Evolutionary conservation across 2,797 vertebrate genomes (phyloP), one percentile per base, ranked within the genome.

Genomic region (Avahi laniger): DNA sequence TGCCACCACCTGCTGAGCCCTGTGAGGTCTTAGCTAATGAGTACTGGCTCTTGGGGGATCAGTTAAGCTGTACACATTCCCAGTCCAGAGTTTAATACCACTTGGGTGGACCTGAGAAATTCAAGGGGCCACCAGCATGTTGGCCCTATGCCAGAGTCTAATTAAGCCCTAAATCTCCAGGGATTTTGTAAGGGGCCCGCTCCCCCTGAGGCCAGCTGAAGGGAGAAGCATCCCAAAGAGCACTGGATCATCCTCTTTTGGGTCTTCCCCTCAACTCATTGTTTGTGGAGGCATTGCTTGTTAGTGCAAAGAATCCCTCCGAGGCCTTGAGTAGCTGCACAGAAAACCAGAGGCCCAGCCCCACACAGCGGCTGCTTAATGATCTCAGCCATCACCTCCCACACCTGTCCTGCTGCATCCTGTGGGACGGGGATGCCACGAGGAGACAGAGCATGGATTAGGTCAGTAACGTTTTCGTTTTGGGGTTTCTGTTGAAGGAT

Each of bases 91-190:
- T 84, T 96, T 87, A 65, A 57, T 75, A 78, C 52, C 90, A 67
- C 67, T 94, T 92, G 94, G 72, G 48, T 88, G 87, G 89, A 96
- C 76, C 70, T 82, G 82, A 70, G 73, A 87, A 89, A 95, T 69
- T 91, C 78, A 94, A 86, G 82, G 83, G 76, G 63, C 91, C 93
- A 95, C 90, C 0, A 0, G 73, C 48, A 87, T 54, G 52, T 48
- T 94, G 90, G 85, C 88, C 61, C 83, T 57, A 95, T 91, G 72
- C 84, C 88, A 97, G 54, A 76, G 73, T 87, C 96, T 94, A 89
- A 96, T 95, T 85, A 87, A 72, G 80, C 43, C 35, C 46, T 9
- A 81, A 91, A 90, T 91, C 87, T 87, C 69, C 28, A 30, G 43
- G 54, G 93, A 95, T 82, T 86, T 59, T 46, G 61, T 33, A 15